Conservation (phyloP, 2,888 invertebrate genomes). For the Leptarthrus brevirostris region DNA sequence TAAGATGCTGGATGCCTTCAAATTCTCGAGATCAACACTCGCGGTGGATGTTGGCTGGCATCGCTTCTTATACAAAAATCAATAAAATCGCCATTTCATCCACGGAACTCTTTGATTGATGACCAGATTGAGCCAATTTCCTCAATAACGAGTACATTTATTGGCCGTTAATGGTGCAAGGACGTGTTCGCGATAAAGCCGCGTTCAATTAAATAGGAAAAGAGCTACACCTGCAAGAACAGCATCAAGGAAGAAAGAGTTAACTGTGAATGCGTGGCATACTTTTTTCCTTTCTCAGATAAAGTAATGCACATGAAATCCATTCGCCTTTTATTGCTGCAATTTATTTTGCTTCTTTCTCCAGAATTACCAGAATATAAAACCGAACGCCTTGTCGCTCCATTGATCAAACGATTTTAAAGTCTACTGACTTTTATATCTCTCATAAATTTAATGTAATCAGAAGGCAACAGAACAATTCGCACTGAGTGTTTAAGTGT, state of each 20-base stretch:
- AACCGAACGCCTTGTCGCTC: constrained; percentile 2
- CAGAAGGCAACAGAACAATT: constrained; percentile 27
- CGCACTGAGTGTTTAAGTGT: background rate
- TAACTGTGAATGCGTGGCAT: background rate
- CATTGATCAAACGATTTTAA: constrained; percentile 43
- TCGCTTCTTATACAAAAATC: background rate
- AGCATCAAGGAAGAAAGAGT: too few species aligned
- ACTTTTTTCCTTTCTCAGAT: background rate
- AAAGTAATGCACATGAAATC: background rate
- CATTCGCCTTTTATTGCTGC: background rate
- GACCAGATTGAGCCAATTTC: background rate
- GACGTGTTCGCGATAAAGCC: background rate
- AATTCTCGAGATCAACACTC: background rate
- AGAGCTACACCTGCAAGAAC: background rate
- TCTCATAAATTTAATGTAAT: constrained; percentile 36
- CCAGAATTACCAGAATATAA: background rate
- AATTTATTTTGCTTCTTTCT: background rate
- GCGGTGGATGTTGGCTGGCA: background rate
- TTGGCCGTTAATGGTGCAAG: constrained; percentile 21
- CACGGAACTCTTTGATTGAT: constrained; percentile 9
- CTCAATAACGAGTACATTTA: background rate
- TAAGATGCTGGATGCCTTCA: background rate
- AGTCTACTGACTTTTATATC: constrained; percentile 47
- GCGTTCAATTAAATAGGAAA: constrained; percentile 3
- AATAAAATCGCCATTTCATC: constrained; percentile 8